A percentile compares a stretch with the other conserved stretches of the same genome.
These are phyloP conservation scores for Thalassoma bifasciatum DNA, from an alignment of 2,113 vertebrate species.

Conservation along the genomic window DNA sequence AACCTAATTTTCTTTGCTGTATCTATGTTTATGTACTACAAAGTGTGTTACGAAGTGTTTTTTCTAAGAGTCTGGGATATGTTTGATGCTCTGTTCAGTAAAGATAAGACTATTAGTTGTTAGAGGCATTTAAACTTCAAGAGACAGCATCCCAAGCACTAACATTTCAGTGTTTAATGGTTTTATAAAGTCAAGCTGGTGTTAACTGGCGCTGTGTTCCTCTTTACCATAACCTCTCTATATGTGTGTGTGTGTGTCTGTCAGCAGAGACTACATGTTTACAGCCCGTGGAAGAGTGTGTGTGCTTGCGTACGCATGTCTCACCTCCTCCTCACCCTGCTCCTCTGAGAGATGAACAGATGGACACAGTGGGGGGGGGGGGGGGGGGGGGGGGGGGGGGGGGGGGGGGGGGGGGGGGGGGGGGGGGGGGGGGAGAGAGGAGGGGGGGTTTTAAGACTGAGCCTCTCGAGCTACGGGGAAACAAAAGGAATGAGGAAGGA, in stretches of 20 bases:
- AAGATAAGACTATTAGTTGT: too few relatives aligned
- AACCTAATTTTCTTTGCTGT: too few relatives aligned
- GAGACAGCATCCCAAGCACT: too few relatives aligned
- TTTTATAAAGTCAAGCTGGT: conserved; percentile 9
- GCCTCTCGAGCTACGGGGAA: conserved; percentile 48
- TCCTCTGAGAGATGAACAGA: conserved; percentile 75
- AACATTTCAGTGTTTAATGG: too few relatives aligned
- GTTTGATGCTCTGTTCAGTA: too few relatives aligned
- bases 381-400: conserved; percentile 4
- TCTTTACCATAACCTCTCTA: background rate
- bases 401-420: too few relatives aligned
- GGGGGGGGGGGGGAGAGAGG: too few relatives aligned
- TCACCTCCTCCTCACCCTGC: conserved; percentile 72
- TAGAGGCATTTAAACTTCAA: too few relatives aligned
- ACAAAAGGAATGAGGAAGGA: conserved; percentile 61
- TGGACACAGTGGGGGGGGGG: conserved; percentile 69
- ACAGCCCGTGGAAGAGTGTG: conserved; percentile 66
- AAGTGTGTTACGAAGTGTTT: too few relatives aligned
- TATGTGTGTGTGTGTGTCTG: conserved; percentile 4
- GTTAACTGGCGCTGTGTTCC: background rate
- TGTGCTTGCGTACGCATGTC: conserved; percentile 60
- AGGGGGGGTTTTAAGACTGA: too few relatives aligned
- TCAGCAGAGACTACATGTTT: conserved; percentile 53
- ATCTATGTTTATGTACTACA: too few relatives aligned
- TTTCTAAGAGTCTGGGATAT: too few relatives aligned